These are phyloP conservation scores for Cephus cinctus DNA, from an alignment of 1,140 invertebrate species.

Conservation along the genomic window DNA sequence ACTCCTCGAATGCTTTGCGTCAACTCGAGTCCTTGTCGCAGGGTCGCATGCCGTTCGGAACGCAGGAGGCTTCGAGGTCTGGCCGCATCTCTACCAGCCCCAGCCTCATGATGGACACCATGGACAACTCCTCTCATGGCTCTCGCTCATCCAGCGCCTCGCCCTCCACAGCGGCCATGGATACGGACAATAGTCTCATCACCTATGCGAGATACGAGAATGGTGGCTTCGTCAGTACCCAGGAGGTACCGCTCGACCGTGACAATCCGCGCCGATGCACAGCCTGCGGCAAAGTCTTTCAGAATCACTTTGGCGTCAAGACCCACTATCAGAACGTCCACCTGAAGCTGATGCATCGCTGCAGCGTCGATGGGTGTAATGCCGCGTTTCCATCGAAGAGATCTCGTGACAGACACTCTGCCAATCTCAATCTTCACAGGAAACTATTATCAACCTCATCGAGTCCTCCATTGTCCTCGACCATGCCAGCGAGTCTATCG, in stretches of 20 bases:
- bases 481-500: constrained; percentile 44
- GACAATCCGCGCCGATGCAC: constrained; percentile 83
- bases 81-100: constrained; percentile 55
- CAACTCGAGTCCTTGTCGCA: constrained; percentile 79
- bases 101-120: constrained; percentile 52
- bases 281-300: constrained; percentile 90
- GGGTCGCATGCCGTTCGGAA: constrained; percentile 59
- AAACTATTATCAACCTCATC: constrained; percentile 79
- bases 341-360: constrained; percentile 94
- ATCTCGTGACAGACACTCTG: constrained; percentile 88
- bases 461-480: constrained; percentile 54
- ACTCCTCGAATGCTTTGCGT: constrained; percentile 71
- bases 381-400: constrained; percentile 94
- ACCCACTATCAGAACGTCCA: constrained; percentile 96
- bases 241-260: constrained; percentile 82
- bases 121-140: constrained; percentile 52
- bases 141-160: constrained; percentile 56
- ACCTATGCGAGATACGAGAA: constrained; percentile 70
- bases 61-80: constrained; percentile 43
- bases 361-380: constrained; percentile 94
- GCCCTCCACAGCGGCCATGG: constrained; percentile 55
- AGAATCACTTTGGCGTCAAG: constrained; percentile 93
- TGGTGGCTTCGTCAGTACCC: constrained; percentile 70
- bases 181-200: constrained; percentile 53
- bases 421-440: constrained; percentile 88